Base-by-base conservation (phyloP, 2,888 invertebrate species). In the Corythucha ciliata region DNA sequence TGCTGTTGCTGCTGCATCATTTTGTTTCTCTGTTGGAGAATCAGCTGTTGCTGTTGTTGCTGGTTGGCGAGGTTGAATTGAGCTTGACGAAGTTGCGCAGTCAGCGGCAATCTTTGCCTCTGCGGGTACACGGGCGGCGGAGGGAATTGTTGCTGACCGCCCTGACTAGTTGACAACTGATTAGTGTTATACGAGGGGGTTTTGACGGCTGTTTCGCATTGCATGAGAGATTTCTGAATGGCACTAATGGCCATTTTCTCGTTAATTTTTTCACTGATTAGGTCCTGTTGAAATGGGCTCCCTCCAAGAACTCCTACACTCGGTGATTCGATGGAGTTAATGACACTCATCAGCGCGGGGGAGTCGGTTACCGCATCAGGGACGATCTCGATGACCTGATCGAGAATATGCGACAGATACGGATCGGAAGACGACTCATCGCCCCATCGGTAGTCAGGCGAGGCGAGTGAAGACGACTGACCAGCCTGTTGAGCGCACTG, bases 161-260 rank as follows among this genome's bases (percentile, higher is more conserved):
- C 37, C 49, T 57, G 58, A 39, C 14, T 26, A 33, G 16, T 18
- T 24, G 48, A 14, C 18, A 45, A 18, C 50, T 48, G 37, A 26
- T 32, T 27, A 21, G 39, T n/a, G 21, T 18, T 24, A 41, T 55
- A 74, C 61, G 73, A 70, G 52, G 81, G 79, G 62, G 75, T 75
- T 67, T 80, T 81, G 51, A 79, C 74, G 16, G 36, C 16, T 6
- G 49, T 77, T 68, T 88, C 88, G 64, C 79, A 83, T 63, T 81
- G 83, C 91, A 93, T 93, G 64, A 94, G 73, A 62, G 85, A 86
- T 67, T 87, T 83, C 65, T 89, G 86, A 64, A 94, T 94, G 40
- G 83, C 88, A 65, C 82, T 86, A 57, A 93, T 93, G 56, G 85
- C 86, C 69, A 81, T 79, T 66, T 82, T 82, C 65, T 85, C 85